Evolutionary conservation across 2,113 vertebrate species (phyloP).

Genomic region (Brachypodius melanocephalos): DNA sequence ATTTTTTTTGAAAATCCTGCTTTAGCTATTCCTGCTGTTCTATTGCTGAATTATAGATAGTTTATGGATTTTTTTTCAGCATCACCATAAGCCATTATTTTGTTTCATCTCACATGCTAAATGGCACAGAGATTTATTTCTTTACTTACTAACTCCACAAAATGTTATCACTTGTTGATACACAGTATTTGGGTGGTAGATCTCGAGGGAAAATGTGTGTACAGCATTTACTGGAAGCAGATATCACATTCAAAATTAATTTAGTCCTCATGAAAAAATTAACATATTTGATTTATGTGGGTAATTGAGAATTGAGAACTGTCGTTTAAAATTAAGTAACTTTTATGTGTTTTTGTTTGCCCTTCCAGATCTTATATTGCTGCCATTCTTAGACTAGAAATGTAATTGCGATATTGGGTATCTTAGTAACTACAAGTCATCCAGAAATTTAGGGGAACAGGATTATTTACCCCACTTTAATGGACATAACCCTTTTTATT

Average conservation of each 20-base stretch:
- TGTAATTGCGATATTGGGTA: neutral
- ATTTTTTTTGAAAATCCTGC: slow-evolving; percentile 13
- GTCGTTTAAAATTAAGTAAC: neutral
- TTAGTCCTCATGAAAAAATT: neutral
- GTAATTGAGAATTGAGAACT: neutral
- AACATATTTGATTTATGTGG: neutral
- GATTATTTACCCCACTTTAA: neutral
- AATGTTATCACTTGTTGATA: neutral
- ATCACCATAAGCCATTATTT: neutral
- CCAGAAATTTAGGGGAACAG: neutral
- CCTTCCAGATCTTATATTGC: neutral
- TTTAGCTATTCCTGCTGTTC: slow-evolving; percentile 22
- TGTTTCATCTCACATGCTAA: slow-evolving; percentile 21
- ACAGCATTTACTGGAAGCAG: neutral
- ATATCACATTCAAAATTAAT: neutral
- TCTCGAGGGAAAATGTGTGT: neutral
- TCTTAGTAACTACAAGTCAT: neutral
- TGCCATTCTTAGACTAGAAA: neutral
- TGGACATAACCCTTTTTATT: neutral
- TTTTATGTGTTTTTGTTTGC: neutral
- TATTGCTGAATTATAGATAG: slow-evolving; percentile 43
- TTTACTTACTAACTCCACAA: neutral
- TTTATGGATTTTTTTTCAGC: slow-evolving; percentile 15
- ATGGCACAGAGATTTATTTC: neutral
- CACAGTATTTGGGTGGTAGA: neutral